Percentiles rank a stretch among this genome's conserved stretches.
These are phyloP conservation scores for Arctocebus calabarensis DNA, from an alignment of 2,797 vertebrate genomes.

Conservation along the genomic window DNA sequence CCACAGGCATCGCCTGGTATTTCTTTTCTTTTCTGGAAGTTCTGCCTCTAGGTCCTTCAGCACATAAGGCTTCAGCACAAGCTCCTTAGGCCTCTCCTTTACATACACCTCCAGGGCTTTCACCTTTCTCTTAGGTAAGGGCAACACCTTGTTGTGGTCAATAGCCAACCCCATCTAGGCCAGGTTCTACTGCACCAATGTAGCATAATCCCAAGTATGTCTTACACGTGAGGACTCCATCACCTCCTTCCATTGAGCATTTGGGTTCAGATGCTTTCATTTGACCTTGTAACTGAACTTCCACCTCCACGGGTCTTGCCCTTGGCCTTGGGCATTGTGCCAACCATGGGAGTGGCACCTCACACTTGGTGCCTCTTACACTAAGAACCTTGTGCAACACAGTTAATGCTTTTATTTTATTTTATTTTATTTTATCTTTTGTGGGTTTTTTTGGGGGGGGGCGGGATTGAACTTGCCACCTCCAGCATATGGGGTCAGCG, in stretches of 20 bases:
- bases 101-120: constrained; percentile 61
- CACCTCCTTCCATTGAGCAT: constrained; percentile 88
- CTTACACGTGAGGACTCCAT: constrained; percentile 94
- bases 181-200: constrained; percentile 92
- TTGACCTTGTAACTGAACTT: constrained; percentile 92
- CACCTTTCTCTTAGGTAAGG: constrained; percentile 86
- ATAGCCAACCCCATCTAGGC: constrained; percentile 94
- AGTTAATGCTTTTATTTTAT: background rate
- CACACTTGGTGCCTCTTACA: accelerated
- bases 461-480: too few species aligned
- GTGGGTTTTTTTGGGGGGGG: too few species aligned
- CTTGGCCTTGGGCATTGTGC: constrained; percentile 92
- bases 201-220: constrained; percentile 93
- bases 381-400: background rate
- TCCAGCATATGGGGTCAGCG: too few species aligned
- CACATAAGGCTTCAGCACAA: constrained; percentile 94
- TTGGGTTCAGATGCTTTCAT: constrained; percentile 92
- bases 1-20: constrained; percentile 73
- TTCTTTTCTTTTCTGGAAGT: constrained; percentile 88
- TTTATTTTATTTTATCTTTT: too few species aligned
- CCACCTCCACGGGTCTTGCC: constrained; percentile 87
- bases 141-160: constrained; percentile 92
- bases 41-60: constrained; percentile 92
- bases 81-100: constrained; percentile 32
- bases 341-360: accelerated